Evolutionary conservation across 2,797 vertebrate species (phyloP), one percentile per base, ranked within the genome.

Genomic region (Aratinga solstitialis): DNA sequence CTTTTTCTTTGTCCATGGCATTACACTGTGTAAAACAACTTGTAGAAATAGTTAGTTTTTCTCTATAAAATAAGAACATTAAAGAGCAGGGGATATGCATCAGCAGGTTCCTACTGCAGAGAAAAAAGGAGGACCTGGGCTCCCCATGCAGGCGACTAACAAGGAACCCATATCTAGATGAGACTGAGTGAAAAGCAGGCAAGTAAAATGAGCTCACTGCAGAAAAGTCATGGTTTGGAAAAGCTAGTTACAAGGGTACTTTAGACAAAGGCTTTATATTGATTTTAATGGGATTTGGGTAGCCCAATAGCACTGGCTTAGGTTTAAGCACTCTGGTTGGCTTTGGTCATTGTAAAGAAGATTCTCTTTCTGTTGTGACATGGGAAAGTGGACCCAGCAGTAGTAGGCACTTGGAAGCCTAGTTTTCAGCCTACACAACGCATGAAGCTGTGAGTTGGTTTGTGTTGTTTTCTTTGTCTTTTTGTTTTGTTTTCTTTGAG

Each of bases 401-500:
- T 4, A 24, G 65, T 3, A 27, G 61, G 48, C 6, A 32, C 5
- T n/a, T n/a, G 59, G 38, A 42, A 10, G 16, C 67, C 13, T 21
- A n/a, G 10, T 40, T 14, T 6, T 32, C 48, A 80, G 27, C 47
- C 21, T 26, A 3, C 2, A 4, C 30, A 45, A 27, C 0, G 0
- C 14, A 47, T 16, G 34, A 84, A 75, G 23, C 30, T 63, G 11
- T 66, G 61, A 54, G 16, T 47, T 26, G 5, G n/a, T 76, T 94
- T 66, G 22, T 62, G 7, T 19, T 73, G 4, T 27, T n/a, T 66
- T 36, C 4, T 67, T 68, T 14, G 7, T 8, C 13, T 2, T 13
- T 32, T 79, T 8, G 5, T 34, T 59, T 76, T 54, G 5, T 56
- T 69, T 75, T 24, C 4, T 32, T 84, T 56, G 23, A 63, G 45